Percentiles rank a stretch among this genome's conserved stretches.
phyloP scores from a whole-genome alignment of 2,113 vertebrate genomes.

The Sinocyclocheilus rhinocerous region DNA sequence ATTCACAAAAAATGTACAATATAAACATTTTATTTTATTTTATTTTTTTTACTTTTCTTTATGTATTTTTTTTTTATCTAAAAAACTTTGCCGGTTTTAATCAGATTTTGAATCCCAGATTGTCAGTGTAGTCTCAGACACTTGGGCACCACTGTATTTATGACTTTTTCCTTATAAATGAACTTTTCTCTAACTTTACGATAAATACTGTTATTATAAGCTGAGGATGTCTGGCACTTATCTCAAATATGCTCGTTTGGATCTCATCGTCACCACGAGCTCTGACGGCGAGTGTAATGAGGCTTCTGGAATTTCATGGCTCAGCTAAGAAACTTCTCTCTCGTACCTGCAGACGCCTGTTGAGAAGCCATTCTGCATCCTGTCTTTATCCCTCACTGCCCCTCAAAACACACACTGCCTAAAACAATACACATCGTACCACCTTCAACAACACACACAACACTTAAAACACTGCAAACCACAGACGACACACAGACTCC shows the following conservation, averaged over 20 bases:
- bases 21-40: not conserved
- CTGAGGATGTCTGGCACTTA: constrained; percentile 9
- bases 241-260: not conserved
- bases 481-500: not conserved
- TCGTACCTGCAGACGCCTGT: constrained; percentile 47
- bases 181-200: not conserved
- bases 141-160: not conserved
- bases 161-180: not conserved
- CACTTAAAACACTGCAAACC: not conserved
- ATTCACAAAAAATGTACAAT: not conserved
- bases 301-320: constrained; percentile 14
- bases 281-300: constrained; percentile 26
- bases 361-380: constrained; percentile 46
- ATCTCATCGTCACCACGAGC: not conserved
- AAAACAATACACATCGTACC: not conserved
- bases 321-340: constrained; percentile 23
- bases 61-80: not conserved
- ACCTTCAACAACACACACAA: not conserved
- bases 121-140: not conserved
- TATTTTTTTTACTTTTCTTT: not conserved
- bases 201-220: constrained; percentile 11
- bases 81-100: not conserved
- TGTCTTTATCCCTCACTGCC: too few species aligned
- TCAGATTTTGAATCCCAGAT: not conserved
- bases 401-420: not conserved